Conservation (phyloP, 2,113 vertebrate species). For the Gymnarchus niloticus region DNA sequence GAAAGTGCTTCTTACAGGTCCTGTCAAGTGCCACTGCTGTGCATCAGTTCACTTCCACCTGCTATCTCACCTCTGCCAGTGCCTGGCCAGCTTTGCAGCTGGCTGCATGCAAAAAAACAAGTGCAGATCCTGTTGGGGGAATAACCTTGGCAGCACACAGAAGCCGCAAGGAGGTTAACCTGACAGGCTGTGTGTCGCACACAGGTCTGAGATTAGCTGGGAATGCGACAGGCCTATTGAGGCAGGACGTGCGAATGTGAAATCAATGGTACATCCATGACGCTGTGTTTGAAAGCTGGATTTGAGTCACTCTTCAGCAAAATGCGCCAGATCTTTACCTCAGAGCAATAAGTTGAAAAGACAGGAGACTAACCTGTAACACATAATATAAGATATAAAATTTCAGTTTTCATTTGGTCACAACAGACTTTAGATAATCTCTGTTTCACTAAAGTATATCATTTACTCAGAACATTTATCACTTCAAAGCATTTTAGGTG, state of each 20-base stretch:
- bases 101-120: constrained; percentile 56
- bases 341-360: constrained; percentile 22
- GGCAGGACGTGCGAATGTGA: constrained; percentile 68
- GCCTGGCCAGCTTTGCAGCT: constrained; percentile 61
- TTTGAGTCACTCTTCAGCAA: constrained; percentile 41
- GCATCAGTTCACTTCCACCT: constrained; percentile 64
- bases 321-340: constrained; percentile 29
- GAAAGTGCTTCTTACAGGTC: not conserved
- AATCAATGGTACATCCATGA: constrained; percentile 74
- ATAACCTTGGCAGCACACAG: constrained; percentile 71
- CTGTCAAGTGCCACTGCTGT: not conserved
- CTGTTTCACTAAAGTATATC: not conserved
- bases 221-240: constrained; percentile 66
- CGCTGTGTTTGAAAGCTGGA: constrained; percentile 61
- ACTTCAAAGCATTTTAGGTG: not conserved
- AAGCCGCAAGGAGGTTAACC: constrained; percentile 65
- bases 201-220: constrained; percentile 62
- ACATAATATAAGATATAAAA: constrained; percentile 11
- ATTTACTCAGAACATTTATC: not conserved
- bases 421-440: constrained; percentile 6
- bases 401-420: not conserved
- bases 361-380: constrained; percentile 25
- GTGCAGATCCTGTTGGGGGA: constrained; percentile 69
- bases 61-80: constrained; percentile 66
- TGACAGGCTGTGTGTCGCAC: constrained; percentile 62